phyloP scores from a whole-genome alignment of 2,797 vertebrate genomes.

The Ambastaia sidthimunki region DNA sequence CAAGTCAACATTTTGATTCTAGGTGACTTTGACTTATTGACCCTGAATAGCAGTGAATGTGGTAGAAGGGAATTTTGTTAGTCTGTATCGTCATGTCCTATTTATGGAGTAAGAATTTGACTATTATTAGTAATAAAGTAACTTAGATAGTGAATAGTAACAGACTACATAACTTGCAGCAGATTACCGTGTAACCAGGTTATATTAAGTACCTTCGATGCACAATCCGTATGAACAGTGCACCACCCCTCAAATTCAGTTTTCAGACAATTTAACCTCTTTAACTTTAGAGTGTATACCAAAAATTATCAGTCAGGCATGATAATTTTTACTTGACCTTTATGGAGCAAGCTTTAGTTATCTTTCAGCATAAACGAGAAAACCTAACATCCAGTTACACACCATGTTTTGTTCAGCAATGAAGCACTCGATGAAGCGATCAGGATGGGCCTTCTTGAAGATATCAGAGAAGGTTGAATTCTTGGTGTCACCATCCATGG shows the following conservation, averaged over 20 bases:
- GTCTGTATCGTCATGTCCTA: not conserved
- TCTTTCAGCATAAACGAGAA: not conserved
- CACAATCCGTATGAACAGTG: not conserved
- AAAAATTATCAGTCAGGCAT: not conserved
- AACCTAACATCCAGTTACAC: conserved; percentile 3
- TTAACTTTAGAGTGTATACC: not conserved
- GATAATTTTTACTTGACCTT: not conserved
- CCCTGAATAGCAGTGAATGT: not conserved
- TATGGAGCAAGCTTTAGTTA: not conserved
- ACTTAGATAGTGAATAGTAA: conserved; percentile 54
- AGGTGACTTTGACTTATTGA: too few relatives aligned
- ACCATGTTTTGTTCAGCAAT: conserved; percentile 88
- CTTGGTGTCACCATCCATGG: conserved; percentile 88
- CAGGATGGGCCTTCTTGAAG: conserved; percentile 85
- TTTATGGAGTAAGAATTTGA: conserved; percentile 8
- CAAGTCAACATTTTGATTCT: too few relatives aligned
- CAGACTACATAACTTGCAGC: conserved; percentile 57
- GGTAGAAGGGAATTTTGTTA: not conserved
- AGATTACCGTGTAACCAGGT: conserved; percentile 54
- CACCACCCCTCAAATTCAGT: not conserved
- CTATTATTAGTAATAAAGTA: not conserved
- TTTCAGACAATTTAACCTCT: not conserved
- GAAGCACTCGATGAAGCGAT: conserved; percentile 88
- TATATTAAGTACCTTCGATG: conserved; percentile 16
- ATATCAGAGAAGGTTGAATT: conserved; percentile 87